These are phyloP conservation scores for Pelodiscus sinensis DNA, from an alignment of 2,113 vertebrate genomes.

Conservation along the genomic window DNA sequence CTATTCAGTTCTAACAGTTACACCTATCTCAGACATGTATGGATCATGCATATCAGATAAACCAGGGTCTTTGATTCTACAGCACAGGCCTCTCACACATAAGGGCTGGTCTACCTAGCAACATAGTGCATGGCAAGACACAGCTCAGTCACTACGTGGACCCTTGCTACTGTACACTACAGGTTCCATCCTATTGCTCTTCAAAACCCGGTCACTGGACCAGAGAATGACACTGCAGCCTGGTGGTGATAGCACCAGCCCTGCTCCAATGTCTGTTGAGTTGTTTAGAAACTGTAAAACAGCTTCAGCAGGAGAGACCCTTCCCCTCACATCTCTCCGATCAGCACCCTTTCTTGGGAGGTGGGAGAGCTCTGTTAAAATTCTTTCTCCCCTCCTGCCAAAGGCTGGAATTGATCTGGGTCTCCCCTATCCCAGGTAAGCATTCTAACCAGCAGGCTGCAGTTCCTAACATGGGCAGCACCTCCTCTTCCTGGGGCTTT, in stretches of 20 bases:
- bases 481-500: not conserved
- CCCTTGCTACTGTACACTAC: not conserved
- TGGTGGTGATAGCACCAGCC: not conserved
- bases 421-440: not conserved
- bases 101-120: not conserved
- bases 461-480: not conserved
- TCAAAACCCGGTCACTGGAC: not conserved
- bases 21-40: not conserved
- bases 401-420: not conserved
- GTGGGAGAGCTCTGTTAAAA: not conserved
- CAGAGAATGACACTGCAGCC: not conserved
- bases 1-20: rapidly evolving
- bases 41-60: not conserved
- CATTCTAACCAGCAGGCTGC: not conserved
- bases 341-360: not conserved
- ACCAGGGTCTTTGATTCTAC: not conserved
- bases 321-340: not conserved
- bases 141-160: not conserved
- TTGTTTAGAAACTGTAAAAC: too few species aligned
- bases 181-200: not conserved
- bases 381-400: not conserved
- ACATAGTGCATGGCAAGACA: not conserved
- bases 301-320: not conserved
- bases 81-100: not conserved
- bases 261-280: not conserved